Evolutionary conservation across 2,797 vertebrate genomes (phyloP).

Genomic region (Chrysocyon brachyurus): DNA sequence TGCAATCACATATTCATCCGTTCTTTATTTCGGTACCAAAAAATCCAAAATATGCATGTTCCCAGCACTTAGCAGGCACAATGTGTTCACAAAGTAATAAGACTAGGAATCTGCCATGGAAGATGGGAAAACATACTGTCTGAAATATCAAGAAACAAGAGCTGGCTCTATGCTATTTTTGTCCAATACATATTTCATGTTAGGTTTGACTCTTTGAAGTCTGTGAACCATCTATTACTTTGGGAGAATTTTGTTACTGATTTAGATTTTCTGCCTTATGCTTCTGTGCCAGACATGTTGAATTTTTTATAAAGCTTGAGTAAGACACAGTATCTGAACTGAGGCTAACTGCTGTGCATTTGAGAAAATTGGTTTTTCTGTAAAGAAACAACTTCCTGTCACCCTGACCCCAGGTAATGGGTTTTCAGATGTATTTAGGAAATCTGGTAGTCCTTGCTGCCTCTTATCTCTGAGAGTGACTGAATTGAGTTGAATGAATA

Average conservation of each 20-base stretch:
- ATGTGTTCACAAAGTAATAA: neutral
- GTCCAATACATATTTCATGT: conserved; percentile 1
- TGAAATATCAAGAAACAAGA: conserved; percentile 30
- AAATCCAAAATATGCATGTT: neutral
- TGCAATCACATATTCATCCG: neutral
- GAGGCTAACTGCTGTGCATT: neutral
- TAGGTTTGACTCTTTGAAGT: conserved; percentile 37
- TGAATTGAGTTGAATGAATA: conserved; percentile 22
- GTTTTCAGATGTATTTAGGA: conserved; percentile 47
- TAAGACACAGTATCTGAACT: conserved; percentile 1
- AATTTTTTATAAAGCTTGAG: conserved; percentile 46
- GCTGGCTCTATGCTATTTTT: neutral
- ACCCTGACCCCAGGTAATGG: neutral
- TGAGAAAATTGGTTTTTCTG: neutral
- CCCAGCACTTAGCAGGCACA: neutral
- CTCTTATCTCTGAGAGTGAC: conserved; percentile 46
- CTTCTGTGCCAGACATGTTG: neutral
- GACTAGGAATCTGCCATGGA: neutral
- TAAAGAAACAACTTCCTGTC: conserved; percentile 1
- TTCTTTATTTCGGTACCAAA: conserved; percentile 45
- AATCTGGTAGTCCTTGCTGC: neutral
- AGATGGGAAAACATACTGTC: neutral
- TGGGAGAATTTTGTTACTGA: conserved; percentile 51
- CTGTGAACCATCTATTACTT: neutral
- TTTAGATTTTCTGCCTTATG: conserved; percentile 49